These are phyloP conservation scores for Drosophila subsilvestris DNA, from an alignment of 2,888 invertebrate species.

Conservation along the genomic window DNA sequence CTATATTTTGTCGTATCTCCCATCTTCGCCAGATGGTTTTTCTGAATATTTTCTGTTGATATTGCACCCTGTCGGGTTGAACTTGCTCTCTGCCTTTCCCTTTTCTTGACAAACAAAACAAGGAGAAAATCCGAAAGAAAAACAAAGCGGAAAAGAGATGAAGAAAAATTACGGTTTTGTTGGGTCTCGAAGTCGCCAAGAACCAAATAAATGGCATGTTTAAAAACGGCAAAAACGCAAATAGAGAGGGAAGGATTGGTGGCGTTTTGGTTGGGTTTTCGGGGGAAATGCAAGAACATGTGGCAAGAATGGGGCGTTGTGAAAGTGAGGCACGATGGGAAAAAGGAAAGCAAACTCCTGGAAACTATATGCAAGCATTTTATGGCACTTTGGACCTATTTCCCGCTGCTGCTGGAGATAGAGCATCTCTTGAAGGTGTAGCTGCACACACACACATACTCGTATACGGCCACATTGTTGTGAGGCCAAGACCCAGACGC, in stretches of 20 bases:
- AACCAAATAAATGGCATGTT: slow-evolving; percentile 72
- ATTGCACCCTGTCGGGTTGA: neutral
- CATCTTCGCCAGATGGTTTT: neutral
- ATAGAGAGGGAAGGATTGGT: slow-evolving; percentile 50
- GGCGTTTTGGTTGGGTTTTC: too few relatives aligned
- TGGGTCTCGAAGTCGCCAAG: slow-evolving; percentile 27
- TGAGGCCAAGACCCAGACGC: neutral
- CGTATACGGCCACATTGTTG: neutral
- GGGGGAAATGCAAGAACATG: neutral
- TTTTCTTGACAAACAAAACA: slow-evolving; percentile 6
- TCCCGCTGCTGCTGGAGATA: slow-evolving; percentile 49
- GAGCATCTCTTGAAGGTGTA: slow-evolving; percentile 4
- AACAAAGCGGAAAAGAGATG: slow-evolving; percentile 17
- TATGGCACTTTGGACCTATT: slow-evolving; percentile 78
- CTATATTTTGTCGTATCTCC: too few relatives aligned
- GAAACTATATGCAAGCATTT: slow-evolving; percentile 74
- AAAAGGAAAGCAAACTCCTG: slow-evolving; percentile 39
- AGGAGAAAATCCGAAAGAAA: slow-evolving; percentile 10
- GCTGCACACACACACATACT: slow-evolving; percentile 38
- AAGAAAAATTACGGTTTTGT: slow-evolving; percentile 35
- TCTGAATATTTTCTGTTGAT: neutral
- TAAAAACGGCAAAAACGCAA: slow-evolving; percentile 69
- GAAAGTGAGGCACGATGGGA: neutral
- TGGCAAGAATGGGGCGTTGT: neutral
- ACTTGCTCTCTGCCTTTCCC: neutral